These are phyloP conservation scores for Drosophila obscura DNA, from an alignment of 1,140 invertebrate species.

Conservation along the genomic window DNA sequence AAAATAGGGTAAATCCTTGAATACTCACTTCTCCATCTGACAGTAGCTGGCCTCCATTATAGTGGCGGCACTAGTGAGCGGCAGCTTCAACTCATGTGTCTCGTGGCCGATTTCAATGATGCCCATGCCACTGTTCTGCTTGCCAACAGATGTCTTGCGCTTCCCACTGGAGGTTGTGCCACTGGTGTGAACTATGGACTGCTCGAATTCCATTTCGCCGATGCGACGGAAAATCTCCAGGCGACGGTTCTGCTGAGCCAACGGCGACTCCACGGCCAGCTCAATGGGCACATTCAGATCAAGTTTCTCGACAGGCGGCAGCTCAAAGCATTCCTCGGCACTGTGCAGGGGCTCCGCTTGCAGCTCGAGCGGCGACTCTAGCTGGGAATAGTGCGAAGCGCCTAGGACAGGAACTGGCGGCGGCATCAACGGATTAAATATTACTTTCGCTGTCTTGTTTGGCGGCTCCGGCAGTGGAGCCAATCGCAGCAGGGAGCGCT, in stretches of 20 bases:
- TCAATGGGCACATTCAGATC: slow-evolving; percentile 84
- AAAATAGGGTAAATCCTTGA: slow-evolving; percentile 16
- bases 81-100: slow-evolving; percentile 46
- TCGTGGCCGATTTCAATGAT: slow-evolving; percentile 81
- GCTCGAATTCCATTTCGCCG: slow-evolving; percentile 78
- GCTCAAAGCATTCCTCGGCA: slow-evolving; percentile 85
- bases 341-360: slow-evolving; percentile 76
- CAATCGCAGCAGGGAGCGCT: slow-evolving; percentile 87
- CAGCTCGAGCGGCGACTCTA: slow-evolving; percentile 68
- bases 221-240: slow-evolving; percentile 80
- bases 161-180: slow-evolving; percentile 18
- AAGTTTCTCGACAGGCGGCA: slow-evolving; percentile 83
- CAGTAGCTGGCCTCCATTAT: slow-evolving; percentile 81
- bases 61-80: slow-evolving; percentile 61
- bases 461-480: slow-evolving; percentile 83
- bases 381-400: slow-evolving; percentile 31
- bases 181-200: slow-evolving; percentile 70
- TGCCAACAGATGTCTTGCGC: slow-evolving; percentile 32
- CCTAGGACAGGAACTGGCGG: slow-evolving; percentile 73
- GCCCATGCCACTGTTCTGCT: slow-evolving; percentile 30
- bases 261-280: slow-evolving; percentile 80
- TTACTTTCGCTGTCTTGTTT: slow-evolving; percentile 69
- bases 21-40: slow-evolving; percentile 61
- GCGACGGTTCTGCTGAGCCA: slow-evolving; percentile 76
- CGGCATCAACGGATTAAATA: slow-evolving; percentile 78